Evolutionary conservation across 2,888 invertebrate genomes (phyloP).

Genomic region (Papilio elwesi): DNA sequence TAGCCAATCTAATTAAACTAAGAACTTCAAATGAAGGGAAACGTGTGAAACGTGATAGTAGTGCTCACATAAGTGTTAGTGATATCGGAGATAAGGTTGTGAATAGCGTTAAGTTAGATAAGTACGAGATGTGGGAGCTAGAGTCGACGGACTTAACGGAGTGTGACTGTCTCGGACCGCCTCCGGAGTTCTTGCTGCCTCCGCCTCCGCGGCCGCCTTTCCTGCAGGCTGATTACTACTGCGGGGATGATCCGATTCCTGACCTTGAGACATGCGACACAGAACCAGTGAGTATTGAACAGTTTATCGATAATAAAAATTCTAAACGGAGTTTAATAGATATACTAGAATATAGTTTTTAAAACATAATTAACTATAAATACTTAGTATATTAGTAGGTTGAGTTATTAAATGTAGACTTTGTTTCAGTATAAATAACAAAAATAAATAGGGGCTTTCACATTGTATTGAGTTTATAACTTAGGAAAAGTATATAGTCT

Average conservation of each 20-base stretch:
- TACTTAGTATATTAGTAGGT: too few relatives aligned
- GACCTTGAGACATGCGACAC: conserved; percentile 90
- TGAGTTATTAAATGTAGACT: background rate
- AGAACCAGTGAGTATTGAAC: conserved; percentile 87
- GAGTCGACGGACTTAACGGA: conserved; percentile 88
- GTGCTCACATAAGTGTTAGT: conserved; percentile 72
- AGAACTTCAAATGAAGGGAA: conserved; percentile 77
- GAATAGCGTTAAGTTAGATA: conserved; percentile 83
- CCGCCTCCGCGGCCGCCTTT: conserved; percentile 90
- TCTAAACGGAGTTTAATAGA: too few relatives aligned
- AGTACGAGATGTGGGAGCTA: conserved; percentile 88
- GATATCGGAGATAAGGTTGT: conserved; percentile 81
- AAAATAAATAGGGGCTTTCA: background rate
- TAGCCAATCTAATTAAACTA: conserved; percentile 75
- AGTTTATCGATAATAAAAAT: too few relatives aligned
- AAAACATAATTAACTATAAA: too few relatives aligned
- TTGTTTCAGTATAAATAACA: background rate
- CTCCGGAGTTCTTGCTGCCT: conserved; percentile 89
- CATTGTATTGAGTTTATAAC: conserved; percentile 5
- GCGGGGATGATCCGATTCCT: conserved; percentile 88
- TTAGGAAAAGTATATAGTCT: background rate
- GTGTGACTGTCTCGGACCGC: conserved; percentile 90
- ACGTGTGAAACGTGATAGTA: conserved; percentile 79
- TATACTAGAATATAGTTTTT: too few relatives aligned
- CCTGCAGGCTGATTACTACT: conserved; percentile 87